Evolutionary conservation across 2,888 invertebrate species (phyloP).

Genomic region (Clostera curtula): DNA sequence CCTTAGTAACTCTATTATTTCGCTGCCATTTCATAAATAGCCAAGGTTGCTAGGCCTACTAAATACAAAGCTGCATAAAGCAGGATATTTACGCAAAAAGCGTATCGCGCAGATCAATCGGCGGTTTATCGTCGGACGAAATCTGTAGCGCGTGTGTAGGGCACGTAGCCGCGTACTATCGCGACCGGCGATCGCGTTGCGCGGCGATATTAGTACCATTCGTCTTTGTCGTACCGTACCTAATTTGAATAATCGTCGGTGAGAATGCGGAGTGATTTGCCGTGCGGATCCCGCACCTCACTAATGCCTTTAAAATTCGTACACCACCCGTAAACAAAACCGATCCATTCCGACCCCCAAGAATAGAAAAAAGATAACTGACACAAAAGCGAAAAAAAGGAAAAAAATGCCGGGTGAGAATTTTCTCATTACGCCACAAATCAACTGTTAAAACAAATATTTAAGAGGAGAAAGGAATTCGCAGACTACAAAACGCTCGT

Average conservation of each 20-base stretch:
- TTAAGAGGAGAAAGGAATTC: constrained; percentile 68
- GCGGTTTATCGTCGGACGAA: constrained; percentile 57
- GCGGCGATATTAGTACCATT: constrained; percentile 70
- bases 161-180: constrained; percentile 60
- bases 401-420: constrained; percentile 61
- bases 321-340: no score
- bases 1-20: constrained; percentile 1
- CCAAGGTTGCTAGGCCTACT: constrained; percentile 22
- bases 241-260: constrained; percentile 74
- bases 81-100: constrained; percentile 70
- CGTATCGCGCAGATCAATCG: constrained; percentile 68
- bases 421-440: constrained; percentile 70
- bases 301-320: constrained; percentile 23
- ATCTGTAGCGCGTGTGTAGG: constrained; percentile 68
- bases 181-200: constrained; percentile 52
- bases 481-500: constrained; percentile 66
- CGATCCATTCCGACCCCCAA: constrained; percentile 17
- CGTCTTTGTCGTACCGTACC: constrained; percentile 72
- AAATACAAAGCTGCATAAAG: constrained; percentile 48
- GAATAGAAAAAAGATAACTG: constrained; percentile 31
- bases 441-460: constrained; percentile 73
- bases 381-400: constrained; percentile 37
- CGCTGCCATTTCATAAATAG: constrained; percentile 10
- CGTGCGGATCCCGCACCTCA: constrained; percentile 33
- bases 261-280: constrained; percentile 67